These are phyloP conservation scores for Piliocolobus tephrosceles DNA, from an alignment of 2,113 vertebrate genomes.

Conservation along the genomic window DNA sequence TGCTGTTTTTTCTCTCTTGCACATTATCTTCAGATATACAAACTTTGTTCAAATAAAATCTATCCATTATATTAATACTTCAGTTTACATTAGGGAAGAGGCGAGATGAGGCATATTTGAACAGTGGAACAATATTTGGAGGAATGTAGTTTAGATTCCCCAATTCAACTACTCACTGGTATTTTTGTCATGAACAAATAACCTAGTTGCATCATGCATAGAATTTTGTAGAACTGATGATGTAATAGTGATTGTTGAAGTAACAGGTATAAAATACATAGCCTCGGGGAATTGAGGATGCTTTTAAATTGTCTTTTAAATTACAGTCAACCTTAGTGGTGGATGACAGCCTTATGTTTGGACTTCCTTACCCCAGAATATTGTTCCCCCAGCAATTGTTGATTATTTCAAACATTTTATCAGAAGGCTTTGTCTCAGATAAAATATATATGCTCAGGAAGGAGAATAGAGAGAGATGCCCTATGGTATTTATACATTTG, in stretches of 20 bases:
- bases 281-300: background rate
- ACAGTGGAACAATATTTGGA: background rate
- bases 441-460: background rate
- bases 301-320: background rate
- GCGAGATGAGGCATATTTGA: background rate
- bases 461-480: background rate
- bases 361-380: background rate
- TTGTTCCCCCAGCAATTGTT: background rate
- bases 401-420: background rate
- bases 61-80: background rate
- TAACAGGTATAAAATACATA: background rate
- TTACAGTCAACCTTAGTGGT: background rate
- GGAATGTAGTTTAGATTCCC: background rate
- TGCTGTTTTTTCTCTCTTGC: background rate
- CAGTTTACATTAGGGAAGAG: background rate
- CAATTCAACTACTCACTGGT: background rate
- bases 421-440: background rate
- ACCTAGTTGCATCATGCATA: background rate
- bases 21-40: slow-evolving; percentile 16
- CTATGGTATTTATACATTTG: background rate
- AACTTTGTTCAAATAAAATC: slow-evolving; percentile 44
- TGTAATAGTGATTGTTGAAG: background rate
- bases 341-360: background rate
- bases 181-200: background rate
- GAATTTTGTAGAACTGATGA: background rate